Evolutionary conservation across 1,140 invertebrate genomes (phyloP).

Genomic region (Pentalonia nigronervosa): DNA sequence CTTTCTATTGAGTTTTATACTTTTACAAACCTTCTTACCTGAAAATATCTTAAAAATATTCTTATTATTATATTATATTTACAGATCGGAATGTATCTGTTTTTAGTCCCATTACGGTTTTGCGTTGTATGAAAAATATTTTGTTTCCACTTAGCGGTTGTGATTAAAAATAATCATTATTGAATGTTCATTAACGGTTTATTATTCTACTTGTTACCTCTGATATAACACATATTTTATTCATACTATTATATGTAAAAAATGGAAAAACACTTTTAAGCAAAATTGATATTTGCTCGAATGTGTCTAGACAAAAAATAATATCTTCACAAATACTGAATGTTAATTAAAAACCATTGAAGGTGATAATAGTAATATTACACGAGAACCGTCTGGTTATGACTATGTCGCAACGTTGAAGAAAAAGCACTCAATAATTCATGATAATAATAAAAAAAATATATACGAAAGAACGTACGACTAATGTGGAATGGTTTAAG

Average conservation of each 20-base stretch:
- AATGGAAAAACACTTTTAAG: neutral
- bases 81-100: neutral
- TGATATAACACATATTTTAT: neutral
- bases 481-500: neutral
- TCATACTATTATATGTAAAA: neutral
- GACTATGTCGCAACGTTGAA: neutral
- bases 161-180: neutral
- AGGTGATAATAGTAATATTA: neutral
- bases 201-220: neutral
- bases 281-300: neutral
- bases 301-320: neutral
- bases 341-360: neutral
- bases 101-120: neutral
- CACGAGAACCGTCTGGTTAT: neutral
- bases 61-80: conserved; percentile 6
- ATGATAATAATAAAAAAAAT: neutral
- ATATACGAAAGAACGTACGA: neutral
- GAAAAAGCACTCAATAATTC: neutral
- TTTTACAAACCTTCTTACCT: neutral
- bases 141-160: too few species aligned
- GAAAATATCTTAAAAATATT: neutral
- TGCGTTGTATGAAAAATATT: too few species aligned
- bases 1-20: neutral
- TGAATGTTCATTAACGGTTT: neutral
- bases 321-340: neutral